phyloP scores from a whole-genome alignment of 2,888 invertebrate genomes.

The Caenorhabditis macrosperma region DNA sequence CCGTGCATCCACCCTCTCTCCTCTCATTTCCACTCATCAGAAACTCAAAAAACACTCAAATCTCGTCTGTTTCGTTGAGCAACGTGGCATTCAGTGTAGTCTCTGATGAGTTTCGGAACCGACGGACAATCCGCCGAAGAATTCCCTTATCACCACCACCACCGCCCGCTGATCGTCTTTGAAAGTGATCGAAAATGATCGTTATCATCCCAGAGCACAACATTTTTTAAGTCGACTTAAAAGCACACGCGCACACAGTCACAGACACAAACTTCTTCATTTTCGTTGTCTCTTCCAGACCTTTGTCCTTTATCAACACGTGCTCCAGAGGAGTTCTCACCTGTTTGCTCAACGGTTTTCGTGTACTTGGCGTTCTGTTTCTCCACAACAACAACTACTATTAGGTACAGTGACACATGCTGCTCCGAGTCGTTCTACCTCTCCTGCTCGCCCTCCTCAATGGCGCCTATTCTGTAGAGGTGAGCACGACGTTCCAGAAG shows the following conservation, averaged over 20 bases:
- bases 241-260: not conserved
- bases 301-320: not conserved
- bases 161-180: conserved; percentile 28
- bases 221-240: conserved; percentile 24
- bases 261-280: no score
- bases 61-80: not conserved
- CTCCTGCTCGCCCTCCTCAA: conserved; percentile 4
- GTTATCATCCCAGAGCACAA: conserved; percentile 20
- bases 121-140: not conserved
- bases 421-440: not conserved
- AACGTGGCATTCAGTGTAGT: not conserved
- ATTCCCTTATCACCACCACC: conserved; percentile 9
- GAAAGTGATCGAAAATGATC: conserved; percentile 18
- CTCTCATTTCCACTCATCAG: not conserved
- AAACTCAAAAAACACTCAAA: conserved; percentile 41
- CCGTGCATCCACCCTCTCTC: not conserved
- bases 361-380: conserved; percentile 7
- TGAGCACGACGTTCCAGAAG: not conserved
- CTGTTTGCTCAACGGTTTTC: conserved; percentile 26
- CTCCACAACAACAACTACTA: not conserved
- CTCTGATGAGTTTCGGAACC: not conserved
- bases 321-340: conserved; percentile 1
- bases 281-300: conserved; percentile 25
- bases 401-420: not conserved
- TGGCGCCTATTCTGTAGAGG: conserved; percentile 27